Base-by-base conservation (phyloP, 2,888 invertebrate genomes). In the Conistra vaccinii region DNA sequence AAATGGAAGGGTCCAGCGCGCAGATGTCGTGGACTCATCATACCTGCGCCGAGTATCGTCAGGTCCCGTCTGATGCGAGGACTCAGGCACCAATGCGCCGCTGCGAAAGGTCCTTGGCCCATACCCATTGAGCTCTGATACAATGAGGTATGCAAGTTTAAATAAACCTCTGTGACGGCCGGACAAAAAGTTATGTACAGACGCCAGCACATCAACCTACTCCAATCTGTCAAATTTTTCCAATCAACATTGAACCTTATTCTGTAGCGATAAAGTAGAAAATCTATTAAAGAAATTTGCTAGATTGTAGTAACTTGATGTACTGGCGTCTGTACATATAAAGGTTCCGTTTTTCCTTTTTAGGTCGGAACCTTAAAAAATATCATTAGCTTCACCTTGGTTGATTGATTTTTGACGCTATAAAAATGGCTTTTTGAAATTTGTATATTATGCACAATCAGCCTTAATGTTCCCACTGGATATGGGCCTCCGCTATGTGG, bases 1-100 rank as follows among this genome's bases (percentile, higher is more conserved):
- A 88, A 87, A 74, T 91, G 89, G 79, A 95, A 94, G 0, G 92
- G 93, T 0, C 95, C 95, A 0, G 95, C 95, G 5, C 87, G 88
- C 17, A 95, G 79, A 23, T 83, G 84, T 42, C 89, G 88, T 1
- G 89, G 87, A 0, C 69, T 84, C 77, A 92, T 86, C 93, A 94
- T 93, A 3, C 93, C 92, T 1, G 88, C 81, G 23, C 91, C 86
- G 1, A 95, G 90, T 0, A 94, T 80, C 0, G 83, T 76, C 14
- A 95, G 81, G 26, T 95, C 92, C 0, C 91, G 90, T 1, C 94
- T 92, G 26, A 92, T 78, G 29, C 87, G 88, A 3, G 93, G 91
- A 35, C 92, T 89, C 1, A 96, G 85, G 51, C 91, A 90, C 95
- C 95, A 96, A 68, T 88, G 86, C 0, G 95, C 92, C 0, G 93